phyloP scores from a whole-genome alignment of 2,888 invertebrate species.

The Fissipunctia ypsillon region DNA sequence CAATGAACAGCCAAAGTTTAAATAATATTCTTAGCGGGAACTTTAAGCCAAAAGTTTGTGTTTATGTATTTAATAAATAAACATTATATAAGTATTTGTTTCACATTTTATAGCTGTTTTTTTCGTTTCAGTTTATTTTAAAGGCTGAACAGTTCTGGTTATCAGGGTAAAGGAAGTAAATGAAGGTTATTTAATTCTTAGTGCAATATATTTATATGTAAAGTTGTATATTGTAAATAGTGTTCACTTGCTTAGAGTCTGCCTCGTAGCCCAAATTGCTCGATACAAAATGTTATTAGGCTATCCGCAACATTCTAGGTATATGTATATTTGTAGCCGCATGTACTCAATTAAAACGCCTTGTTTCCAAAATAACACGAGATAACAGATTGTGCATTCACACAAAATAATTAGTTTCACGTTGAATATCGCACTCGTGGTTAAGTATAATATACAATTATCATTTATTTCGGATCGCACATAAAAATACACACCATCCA shows the following conservation, averaged over 20 bases:
- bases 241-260: too few relatives aligned
- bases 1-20: conserved; percentile 17
- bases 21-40: conserved; percentile 5
- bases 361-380: not conserved
- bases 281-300: not conserved
- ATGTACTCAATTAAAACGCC: too few relatives aligned
- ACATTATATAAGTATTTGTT: conserved; percentile 13
- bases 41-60: not conserved
- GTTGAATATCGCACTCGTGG: conserved; percentile 5
- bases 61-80: conserved; percentile 17
- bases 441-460: too few relatives aligned
- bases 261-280: too few relatives aligned
- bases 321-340: not conserved
- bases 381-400: conserved; percentile 5
- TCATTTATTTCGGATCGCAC: too few relatives aligned
- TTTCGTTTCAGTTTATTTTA: not conserved
- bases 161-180: too few relatives aligned
- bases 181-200: not conserved
- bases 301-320: not conserved
- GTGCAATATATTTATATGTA: not conserved
- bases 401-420: conserved; percentile 10
- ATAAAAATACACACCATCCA: too few relatives aligned
- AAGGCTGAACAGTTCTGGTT: not conserved
- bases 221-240: too few relatives aligned
- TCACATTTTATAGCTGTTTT: conserved; percentile 1